Conservation (phyloP, 1,140 invertebrate genomes). For the Asbolus verrucosus region DNA sequence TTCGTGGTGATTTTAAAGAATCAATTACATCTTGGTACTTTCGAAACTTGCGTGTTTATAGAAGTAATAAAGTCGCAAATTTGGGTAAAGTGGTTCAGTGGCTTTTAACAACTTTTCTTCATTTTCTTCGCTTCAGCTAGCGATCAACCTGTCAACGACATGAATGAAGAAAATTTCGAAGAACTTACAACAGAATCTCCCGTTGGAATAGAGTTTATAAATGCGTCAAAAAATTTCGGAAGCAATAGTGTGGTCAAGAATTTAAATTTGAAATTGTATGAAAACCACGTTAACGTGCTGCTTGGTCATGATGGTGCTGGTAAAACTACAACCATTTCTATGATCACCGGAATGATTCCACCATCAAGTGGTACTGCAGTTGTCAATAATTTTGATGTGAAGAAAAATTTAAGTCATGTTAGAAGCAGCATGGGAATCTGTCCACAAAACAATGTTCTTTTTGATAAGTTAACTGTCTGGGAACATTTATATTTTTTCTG, state of each 20-base stretch:
- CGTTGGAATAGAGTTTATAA: constrained; percentile 73
- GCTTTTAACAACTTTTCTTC: not conserved
- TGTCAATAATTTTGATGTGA: constrained; percentile 76
- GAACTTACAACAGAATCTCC: constrained; percentile 50
- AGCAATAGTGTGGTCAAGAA: constrained; percentile 68
- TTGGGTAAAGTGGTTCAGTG: constrained; percentile 37
- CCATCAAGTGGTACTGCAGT: constrained; percentile 76
- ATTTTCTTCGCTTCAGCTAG: not conserved
- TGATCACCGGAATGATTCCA: constrained; percentile 77
- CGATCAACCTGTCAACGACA: not conserved
- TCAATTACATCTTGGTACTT: constrained; percentile 80
- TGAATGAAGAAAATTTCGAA: constrained; percentile 18
- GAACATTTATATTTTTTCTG: constrained; percentile 91
- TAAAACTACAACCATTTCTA: constrained; percentile 83
- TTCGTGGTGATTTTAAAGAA: constrained; percentile 77
- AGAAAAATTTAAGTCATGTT: constrained; percentile 69
- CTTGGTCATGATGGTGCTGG: constrained; percentile 81
- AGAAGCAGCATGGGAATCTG: constrained; percentile 83
- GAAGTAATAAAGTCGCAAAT: too few species aligned
- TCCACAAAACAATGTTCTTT: constrained; percentile 94
- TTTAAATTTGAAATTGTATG: constrained; percentile 75
- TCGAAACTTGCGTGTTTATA: constrained; percentile 68
- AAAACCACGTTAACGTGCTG: constrained; percentile 74
- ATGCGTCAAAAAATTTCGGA: constrained; percentile 72
- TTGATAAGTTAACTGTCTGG: constrained; percentile 86